phyloP scores from a whole-genome alignment of 2,888 invertebrate species.

The Eucriotettix oculatus region DNA sequence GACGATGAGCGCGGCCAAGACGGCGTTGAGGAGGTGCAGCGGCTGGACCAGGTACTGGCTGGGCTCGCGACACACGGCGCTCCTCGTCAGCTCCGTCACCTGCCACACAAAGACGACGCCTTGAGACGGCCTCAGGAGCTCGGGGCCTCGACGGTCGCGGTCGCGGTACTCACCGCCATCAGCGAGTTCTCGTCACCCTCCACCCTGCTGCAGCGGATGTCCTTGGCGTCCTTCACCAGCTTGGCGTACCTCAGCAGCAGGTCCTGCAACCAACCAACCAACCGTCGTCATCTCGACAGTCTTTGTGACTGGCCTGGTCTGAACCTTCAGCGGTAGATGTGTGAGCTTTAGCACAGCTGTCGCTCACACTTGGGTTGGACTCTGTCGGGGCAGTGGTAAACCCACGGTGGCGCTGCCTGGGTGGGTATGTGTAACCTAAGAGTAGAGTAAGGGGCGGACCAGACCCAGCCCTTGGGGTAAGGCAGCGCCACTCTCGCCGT shows the following conservation, averaged over 20 bases:
- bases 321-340: no score
- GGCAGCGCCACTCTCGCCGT: no score
- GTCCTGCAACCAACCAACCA: constrained; percentile 26
- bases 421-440: no score
- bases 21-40: constrained; percentile 55
- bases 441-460: no score
- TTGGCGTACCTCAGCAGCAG: constrained; percentile 38
- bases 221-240: constrained; percentile 48
- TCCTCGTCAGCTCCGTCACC: constrained; percentile 50
- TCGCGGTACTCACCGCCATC: constrained; percentile 34
- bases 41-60: constrained; percentile 40
- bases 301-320: no score
- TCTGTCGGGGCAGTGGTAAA: no score
- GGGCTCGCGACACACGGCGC: constrained; percentile 45
- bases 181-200: constrained; percentile 44
- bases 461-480: no score
- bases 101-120: constrained; percentile 32
- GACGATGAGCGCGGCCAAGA: constrained; percentile 48
- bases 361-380: no score
- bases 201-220: constrained; percentile 49
- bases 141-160: background rate
- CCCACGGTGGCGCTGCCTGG: no score
- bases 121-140: background rate
- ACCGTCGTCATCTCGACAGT: background rate
- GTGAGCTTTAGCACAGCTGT: no score